phyloP scores from a whole-genome alignment of 2,797 vertebrate genomes.

The Eulemur albifrons region DNA sequence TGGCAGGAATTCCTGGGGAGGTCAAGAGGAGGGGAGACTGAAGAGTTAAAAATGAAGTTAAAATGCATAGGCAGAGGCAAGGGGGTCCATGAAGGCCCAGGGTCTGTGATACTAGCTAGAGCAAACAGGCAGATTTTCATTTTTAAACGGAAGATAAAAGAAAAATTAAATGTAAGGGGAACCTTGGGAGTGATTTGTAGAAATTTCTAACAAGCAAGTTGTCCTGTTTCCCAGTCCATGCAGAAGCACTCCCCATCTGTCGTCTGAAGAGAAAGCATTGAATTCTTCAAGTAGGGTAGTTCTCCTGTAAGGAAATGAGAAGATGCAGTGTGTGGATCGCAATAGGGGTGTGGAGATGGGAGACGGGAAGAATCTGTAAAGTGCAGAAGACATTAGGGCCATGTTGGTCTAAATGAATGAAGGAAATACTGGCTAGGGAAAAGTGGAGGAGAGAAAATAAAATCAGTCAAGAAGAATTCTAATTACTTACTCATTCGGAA shows the following conservation, averaged over 20 bases:
- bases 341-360: not conserved
- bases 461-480: not conserved
- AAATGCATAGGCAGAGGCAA: not conserved
- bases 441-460: not conserved
- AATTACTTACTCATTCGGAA: conserved; percentile 34
- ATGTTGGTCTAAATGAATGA: not conserved
- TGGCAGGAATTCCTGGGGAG: not conserved
- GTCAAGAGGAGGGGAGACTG: not conserved
- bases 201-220: not conserved
- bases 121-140: not conserved
- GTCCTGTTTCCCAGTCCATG: not conserved
- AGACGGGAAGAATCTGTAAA: not conserved
- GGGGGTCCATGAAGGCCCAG: not conserved
- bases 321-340: not conserved
- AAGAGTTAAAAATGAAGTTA: not conserved
- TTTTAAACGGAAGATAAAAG: not conserved
- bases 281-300: not conserved
- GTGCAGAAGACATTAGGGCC: not conserved
- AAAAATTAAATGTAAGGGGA: conserved; percentile 2
- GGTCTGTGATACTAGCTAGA: not conserved
- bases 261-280: not conserved
- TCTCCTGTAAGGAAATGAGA: not conserved
- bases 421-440: not conserved
- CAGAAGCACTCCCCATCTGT: conserved; percentile 2
- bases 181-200: conserved; percentile 5